Conservation (phyloP, 2,113 vertebrate genomes). For the Trachemys scripta region DNA sequence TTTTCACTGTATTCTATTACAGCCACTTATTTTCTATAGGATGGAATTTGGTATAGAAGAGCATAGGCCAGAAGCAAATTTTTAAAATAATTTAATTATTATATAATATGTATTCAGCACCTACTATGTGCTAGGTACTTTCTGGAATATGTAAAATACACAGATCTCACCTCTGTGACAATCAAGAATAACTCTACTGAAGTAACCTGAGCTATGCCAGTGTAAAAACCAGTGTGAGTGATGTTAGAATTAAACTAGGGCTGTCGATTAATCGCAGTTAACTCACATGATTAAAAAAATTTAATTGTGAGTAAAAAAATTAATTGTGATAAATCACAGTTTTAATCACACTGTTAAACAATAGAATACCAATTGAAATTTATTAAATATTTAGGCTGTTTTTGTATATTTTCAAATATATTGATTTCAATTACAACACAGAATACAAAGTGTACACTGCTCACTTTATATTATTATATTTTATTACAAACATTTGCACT, state of each 20-base stretch:
- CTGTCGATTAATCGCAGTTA: too few species aligned
- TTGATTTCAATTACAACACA: too few species aligned
- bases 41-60: not conserved
- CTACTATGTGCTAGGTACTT: not conserved
- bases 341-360: too few species aligned
- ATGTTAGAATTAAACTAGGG: not conserved
- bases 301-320: too few species aligned
- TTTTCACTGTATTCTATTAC: not conserved
- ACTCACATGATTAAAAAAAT: too few species aligned
- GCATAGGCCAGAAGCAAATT: not conserved
- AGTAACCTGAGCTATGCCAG: not conserved
- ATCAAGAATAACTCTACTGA: conserved; percentile 15
- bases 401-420: too few species aligned
- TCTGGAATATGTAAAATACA: not conserved
- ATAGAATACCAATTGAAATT: too few species aligned
- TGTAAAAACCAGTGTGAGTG: not conserved
- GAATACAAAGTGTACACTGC: too few species aligned
- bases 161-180: not conserved
- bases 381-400: too few species aligned
- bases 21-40: not conserved
- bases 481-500: too few species aligned
- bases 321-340: too few species aligned
- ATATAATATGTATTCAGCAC: not conserved
- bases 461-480: too few species aligned
- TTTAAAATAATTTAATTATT: not conserved